Evolutionary conservation across 64 coral and sea anemone species (phyloP).

Genomic region (Dendrophyllia cribrosa): DNA sequence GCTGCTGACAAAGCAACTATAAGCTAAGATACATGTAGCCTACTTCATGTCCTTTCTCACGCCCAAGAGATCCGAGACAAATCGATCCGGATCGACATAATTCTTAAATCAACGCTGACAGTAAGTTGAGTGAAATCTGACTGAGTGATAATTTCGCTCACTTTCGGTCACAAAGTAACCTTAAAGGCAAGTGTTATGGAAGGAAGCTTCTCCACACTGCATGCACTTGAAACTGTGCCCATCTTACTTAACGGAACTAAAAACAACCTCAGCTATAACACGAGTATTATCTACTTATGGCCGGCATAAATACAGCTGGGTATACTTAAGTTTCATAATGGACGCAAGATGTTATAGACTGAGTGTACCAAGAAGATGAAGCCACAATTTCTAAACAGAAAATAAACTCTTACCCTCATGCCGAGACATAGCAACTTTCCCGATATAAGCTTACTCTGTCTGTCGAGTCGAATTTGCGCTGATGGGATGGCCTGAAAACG

Average conservation of each 20-base stretch:
- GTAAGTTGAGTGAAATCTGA: background rate
- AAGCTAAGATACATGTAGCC: background rate
- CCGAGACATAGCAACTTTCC: conserved; percentile 80
- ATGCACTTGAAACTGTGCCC: background rate
- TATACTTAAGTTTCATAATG: background rate
- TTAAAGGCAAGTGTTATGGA: background rate
- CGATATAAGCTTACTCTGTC: conserved; percentile 11
- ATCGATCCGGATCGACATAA: background rate
- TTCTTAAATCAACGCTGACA: background rate
- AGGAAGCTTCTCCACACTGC: background rate
- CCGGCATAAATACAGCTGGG: background rate
- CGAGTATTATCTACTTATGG: background rate
- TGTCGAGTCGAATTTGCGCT: conserved; percentile 53
- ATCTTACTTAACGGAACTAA: background rate
- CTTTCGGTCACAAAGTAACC: background rate
- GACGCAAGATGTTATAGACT: background rate
- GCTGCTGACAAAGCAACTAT: background rate
- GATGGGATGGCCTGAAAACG: conserved; percentile 29
- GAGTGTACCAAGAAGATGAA: background rate
- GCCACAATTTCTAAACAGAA: conserved; percentile 22
- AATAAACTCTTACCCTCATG: conserved; percentile 75
- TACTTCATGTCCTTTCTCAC: background rate
- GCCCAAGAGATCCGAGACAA: background rate
- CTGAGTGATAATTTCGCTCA: background rate
- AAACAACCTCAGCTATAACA: background rate